Base-by-base conservation (phyloP, 2,888 invertebrate species). In the Drosophila fulvimacula region DNA sequence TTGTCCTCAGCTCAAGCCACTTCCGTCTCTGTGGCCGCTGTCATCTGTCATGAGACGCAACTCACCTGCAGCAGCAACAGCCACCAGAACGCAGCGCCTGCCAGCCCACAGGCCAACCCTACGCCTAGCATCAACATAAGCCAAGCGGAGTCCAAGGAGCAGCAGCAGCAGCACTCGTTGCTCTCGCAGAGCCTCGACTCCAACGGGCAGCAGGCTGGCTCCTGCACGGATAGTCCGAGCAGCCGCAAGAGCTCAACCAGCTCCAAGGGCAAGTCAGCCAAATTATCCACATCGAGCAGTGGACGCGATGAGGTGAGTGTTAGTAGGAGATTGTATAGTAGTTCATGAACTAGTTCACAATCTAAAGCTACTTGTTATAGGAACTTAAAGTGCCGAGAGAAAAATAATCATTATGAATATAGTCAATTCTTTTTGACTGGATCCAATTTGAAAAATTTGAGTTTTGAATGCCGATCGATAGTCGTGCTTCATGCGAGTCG, bases 151-250 rank as follows among this genome's bases (percentile, higher is more conserved):
- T 7, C 39, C 5, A 64, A 41, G n/a, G 71, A 87, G 17, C 79
- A 67, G 15, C 71, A 15, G 13, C 42, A 55, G 27, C 39, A 30
- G 15, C 44, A 24, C 27, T 27, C 36, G 36, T 11, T 66, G 34
- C 75, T 68, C 13, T 68, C 71, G 13, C 86, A 78, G 6, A 73
- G 73, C 46, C 57, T 73, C 15, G 83, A 84, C 30, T 83, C 89
- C 0, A 88, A 88, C 78, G 81, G 87, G 4, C 61, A 61, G 21
- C 41, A 61, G 1, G 48, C 27, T 44, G 67, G 69, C 88, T 73
- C 88, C 92, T 52, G 94, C 64, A 75, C 76, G 19, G 89, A 89
- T 61, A 93, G 92, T 81, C 93, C 93, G 2, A 65, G 71, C 59
- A 80, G 85, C 61, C 93, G 93, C 74, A 93, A 92, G 21, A 92